A percentile compares a stretch with the other conserved stretches of the same genome.
phyloP scores from a whole-genome alignment of 2,888 invertebrate genomes.

The Laothoe populi region DNA sequence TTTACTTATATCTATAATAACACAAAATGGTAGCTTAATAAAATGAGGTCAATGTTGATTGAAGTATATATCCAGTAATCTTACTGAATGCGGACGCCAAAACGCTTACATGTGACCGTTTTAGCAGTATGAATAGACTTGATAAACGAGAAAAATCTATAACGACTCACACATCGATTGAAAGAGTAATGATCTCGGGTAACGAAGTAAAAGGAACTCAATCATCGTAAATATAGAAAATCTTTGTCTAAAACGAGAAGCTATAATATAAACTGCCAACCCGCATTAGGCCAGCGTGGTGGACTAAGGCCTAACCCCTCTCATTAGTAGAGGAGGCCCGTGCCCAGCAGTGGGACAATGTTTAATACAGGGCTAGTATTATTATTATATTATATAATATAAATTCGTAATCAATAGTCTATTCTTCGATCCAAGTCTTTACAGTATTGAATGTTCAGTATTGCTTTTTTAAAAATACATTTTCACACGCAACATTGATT shows the following conservation, averaged over 20 bases:
- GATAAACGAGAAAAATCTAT: slow-evolving; percentile 6
- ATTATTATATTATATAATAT: no score
- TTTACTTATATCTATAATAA: not conserved
- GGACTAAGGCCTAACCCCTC: no score
- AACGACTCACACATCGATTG: slow-evolving; percentile 15
- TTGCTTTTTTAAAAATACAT: not conserved
- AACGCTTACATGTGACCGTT: slow-evolving; percentile 5
- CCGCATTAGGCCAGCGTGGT: no score
- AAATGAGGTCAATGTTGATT: not conserved
- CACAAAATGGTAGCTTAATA: not conserved
- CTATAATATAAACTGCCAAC: not conserved
- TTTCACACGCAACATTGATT: slow-evolving; percentile 7
- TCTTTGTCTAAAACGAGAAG: not conserved
- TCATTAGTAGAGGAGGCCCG: no score
- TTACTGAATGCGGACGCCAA: not conserved
- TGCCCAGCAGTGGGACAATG: no score
- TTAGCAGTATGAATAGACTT: slow-evolving; percentile 11
- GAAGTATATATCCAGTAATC: not conserved
- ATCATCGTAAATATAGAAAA: slow-evolving; percentile 19
- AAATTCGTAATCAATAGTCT: not conserved
- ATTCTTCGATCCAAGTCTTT: not conserved
- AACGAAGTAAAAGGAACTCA: slow-evolving; percentile 10
- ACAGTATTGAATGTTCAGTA: no score
- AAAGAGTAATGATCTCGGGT: slow-evolving; percentile 17
- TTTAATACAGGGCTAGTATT: no score